A percentile compares a stretch with the other conserved stretches of the same genome.
phyloP scores from a whole-genome alignment of 2,888 invertebrate species.

The Tetragonula carbonaria region DNA sequence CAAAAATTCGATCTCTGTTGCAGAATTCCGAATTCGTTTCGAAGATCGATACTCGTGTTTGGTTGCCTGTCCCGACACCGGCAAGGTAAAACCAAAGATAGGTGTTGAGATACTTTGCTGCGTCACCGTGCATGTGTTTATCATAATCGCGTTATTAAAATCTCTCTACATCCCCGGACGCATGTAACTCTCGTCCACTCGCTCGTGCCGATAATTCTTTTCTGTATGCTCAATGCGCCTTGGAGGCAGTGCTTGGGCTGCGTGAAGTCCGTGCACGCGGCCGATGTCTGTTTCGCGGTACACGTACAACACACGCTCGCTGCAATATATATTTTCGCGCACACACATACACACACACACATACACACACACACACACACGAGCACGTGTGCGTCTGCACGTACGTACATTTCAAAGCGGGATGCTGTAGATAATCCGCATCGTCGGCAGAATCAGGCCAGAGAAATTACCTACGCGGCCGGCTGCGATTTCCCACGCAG shows the following conservation, averaged over 20 bases:
- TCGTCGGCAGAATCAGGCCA: slow-evolving; percentile 73
- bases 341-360: not conserved
- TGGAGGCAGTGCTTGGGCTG: not conserved
- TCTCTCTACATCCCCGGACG: not conserved
- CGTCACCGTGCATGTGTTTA: not conserved
- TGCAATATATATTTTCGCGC: slow-evolving; percentile 33
- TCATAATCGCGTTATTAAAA: slow-evolving; percentile 41
- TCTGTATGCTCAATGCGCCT: slow-evolving; percentile 26
- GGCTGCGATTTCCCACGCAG: slow-evolving; percentile 73
- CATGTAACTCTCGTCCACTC: slow-evolving; percentile 10
- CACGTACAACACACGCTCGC: slow-evolving; percentile 1
- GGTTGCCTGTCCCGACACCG: no score
- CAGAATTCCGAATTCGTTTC: no score
- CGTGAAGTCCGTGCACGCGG: slow-evolving; percentile 12
- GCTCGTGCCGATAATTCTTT: slow-evolving; percentile 44
- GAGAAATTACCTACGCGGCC: slow-evolving; percentile 68
- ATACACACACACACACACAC: not conserved
- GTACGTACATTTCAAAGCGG: slow-evolving; percentile 65
- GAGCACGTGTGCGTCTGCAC: slow-evolving; percentile 19
- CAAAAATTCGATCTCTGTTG: no score
- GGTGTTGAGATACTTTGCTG: not conserved
- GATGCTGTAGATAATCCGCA: slow-evolving; percentile 71
- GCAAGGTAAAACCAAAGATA: not conserved
- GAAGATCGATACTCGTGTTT: no score
- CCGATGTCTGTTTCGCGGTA: slow-evolving; percentile 38